Percentiles rank a stretch among this genome's conserved stretches.
Evolutionary conservation across 2,113 vertebrate species (phyloP).

Genomic region (Elachura formosa): DNA sequence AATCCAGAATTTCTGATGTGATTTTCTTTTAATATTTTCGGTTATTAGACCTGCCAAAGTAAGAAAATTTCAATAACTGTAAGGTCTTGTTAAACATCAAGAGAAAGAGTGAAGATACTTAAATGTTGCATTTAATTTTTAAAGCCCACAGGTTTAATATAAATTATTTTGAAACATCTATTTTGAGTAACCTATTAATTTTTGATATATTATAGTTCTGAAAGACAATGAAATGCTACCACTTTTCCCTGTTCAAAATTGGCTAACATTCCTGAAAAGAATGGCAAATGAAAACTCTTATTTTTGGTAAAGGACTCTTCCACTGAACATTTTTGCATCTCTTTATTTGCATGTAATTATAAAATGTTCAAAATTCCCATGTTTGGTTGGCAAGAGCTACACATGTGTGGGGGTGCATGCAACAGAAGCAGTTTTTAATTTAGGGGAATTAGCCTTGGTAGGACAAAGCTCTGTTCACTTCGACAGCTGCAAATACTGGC

Average conservation of each 20-base stretch:
- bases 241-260: not conserved
- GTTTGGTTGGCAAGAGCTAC: not conserved
- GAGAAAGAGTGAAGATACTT: not conserved
- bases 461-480: conserved; percentile 1
- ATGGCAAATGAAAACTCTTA: not conserved
- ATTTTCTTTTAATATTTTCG: not conserved
- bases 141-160: not conserved
- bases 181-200: not conserved
- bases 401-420: not conserved
- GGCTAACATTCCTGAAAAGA: not conserved
- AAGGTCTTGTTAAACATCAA: not conserved
- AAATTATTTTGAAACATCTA: not conserved
- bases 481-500: conserved; percentile 38
- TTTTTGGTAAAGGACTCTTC: not conserved
- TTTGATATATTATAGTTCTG: not conserved
- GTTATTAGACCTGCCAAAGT: not conserved
- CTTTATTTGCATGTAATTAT: not conserved
- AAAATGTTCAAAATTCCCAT: not conserved
- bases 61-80: not conserved
- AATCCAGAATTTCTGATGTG: not conserved
- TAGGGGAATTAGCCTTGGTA: not conserved
- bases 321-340: not conserved
- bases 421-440: conserved; percentile 32
- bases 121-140: not conserved
- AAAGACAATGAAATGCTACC: not conserved